Conservation (phyloP, 2,113 vertebrate genomes). For the Egretta garzetta region DNA sequence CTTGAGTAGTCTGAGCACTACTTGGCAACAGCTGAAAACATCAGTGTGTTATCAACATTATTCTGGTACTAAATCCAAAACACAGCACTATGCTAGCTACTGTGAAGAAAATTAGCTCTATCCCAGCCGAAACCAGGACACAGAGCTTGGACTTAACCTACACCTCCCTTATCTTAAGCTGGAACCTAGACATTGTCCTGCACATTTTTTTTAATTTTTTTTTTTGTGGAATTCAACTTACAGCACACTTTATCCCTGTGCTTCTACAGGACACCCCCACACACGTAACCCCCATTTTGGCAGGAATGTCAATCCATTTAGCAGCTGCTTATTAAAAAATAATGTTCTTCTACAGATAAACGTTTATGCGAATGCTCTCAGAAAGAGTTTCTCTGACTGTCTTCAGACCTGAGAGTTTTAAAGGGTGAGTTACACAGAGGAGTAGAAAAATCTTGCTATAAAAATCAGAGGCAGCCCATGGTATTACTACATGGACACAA, state of each 20-base stretch:
- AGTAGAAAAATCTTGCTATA: background rate
- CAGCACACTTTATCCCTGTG: background rate
- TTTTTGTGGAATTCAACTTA: background rate
- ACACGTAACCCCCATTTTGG: accelerated
- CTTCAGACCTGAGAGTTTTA: background rate
- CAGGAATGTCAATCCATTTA: background rate
- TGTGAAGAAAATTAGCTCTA: too few relatives aligned
- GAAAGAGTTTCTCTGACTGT: background rate
- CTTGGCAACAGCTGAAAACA: too few relatives aligned
- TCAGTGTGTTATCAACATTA: too few relatives aligned
- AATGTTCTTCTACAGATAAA: background rate
- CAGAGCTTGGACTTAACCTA: background rate
- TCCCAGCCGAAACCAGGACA: too few relatives aligned
- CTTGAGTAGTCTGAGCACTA: too few relatives aligned
- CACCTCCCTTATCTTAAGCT: background rate
- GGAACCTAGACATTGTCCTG: background rate
- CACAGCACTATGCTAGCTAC: too few relatives aligned
- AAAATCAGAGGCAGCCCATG: background rate
- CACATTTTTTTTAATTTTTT: too few relatives aligned
- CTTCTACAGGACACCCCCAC: background rate
- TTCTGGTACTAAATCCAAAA: too few relatives aligned
- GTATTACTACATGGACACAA: background rate
- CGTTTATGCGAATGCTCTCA: background rate
- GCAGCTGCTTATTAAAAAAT: background rate
- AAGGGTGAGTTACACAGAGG: background rate